A percentile compares a stretch with the other conserved stretches of the same genome.
Conservation (phyloP, 1,140 invertebrate genomes). For the Schlechtendalia chinensis region DNA sequence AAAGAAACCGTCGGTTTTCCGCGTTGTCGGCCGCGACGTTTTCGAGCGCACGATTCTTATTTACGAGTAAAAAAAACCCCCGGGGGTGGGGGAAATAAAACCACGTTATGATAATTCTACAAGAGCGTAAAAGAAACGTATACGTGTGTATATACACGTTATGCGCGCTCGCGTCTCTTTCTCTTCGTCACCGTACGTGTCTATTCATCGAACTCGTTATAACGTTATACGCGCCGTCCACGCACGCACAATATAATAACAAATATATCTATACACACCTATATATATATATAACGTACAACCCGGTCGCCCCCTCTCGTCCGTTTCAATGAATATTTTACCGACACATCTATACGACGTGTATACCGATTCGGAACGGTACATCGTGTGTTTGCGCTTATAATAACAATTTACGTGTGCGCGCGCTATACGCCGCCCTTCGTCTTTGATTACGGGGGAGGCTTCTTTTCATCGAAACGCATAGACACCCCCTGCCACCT, state of each 20-base stretch:
- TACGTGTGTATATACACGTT: not conserved
- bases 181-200: not conserved
- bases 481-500: conserved; percentile 38
- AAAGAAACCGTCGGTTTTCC: too few species aligned
- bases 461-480: conserved; percentile 40
- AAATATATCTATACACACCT: not conserved
- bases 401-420: conserved; percentile 36
- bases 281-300: conserved; percentile 6
- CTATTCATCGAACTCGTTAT: conserved; percentile 47
- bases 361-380: not conserved
- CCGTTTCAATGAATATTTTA: conserved; percentile 45
- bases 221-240: conserved; percentile 28
- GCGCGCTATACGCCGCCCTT: not conserved
- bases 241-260: conserved; percentile 21
- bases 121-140: not conserved
- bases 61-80: not conserved
- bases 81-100: too few species aligned
- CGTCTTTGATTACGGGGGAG: conserved; percentile 42
- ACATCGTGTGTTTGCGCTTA: not conserved
- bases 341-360: not conserved
- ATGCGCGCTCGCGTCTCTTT: not conserved
- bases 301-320: conserved; percentile 19
- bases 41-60: too few species aligned
- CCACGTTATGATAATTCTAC: not conserved
- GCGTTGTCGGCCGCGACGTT: too few species aligned